A percentile compares a stretch with the other conserved stretches of the same genome.
Conservation (phyloP, 2,113 vertebrate species). For the Vanacampus margaritifer region DNA sequence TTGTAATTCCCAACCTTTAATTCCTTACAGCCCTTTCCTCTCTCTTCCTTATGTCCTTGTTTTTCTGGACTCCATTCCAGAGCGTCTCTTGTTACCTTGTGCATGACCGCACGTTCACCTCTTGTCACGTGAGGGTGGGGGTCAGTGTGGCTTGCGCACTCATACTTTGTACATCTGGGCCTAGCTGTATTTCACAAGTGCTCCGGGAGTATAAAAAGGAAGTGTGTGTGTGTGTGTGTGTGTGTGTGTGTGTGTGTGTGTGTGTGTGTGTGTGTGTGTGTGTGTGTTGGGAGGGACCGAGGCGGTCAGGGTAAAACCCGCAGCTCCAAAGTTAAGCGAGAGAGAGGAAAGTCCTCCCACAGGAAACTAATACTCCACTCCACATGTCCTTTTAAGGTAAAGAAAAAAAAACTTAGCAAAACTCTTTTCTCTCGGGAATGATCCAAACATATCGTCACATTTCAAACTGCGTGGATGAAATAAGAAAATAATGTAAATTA, state of each 20-base stretch:
- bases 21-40: conserved; percentile 2
- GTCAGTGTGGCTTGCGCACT: neutral
- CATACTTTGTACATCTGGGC: conserved; percentile 41
- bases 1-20: conserved; percentile 12
- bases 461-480: conserved; percentile 49
- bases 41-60: conserved; percentile 16
- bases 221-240: too few relatives aligned
- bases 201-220: conserved; percentile 25
- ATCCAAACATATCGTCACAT: conserved; percentile 43
- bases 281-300: conserved; percentile 33
- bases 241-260: conserved; percentile 12
- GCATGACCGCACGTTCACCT: conserved; percentile 43
- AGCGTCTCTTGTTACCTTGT: conserved; percentile 18
- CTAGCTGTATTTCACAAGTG: conserved; percentile 45
- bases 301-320: conserved; percentile 34
- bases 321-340: conserved; percentile 30
- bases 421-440: conserved; percentile 45
- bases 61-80: conserved; percentile 1
- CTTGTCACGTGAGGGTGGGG: conserved; percentile 25
- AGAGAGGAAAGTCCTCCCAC: conserved; percentile 63
- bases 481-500: neutral
- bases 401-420: conserved; percentile 60
- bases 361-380: conserved; percentile 61
- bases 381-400: conserved; percentile 74
- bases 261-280: conserved; percentile 17